Conservation (phyloP, 1,140 invertebrate genomes). For the Lineus longissimus region DNA sequence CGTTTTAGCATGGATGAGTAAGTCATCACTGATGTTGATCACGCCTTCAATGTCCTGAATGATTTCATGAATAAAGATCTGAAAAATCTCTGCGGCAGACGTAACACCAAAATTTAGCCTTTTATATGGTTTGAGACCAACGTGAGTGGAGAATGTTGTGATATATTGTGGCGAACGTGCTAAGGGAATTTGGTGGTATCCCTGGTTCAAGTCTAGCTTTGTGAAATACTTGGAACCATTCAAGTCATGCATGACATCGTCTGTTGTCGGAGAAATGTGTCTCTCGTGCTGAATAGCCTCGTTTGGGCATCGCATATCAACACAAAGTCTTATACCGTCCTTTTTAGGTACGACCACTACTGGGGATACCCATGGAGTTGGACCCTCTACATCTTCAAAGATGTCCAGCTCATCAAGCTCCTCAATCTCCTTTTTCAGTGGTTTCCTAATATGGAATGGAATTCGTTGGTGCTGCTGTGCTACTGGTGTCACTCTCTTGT, state of each 20-base stretch:
- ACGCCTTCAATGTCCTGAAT: not conserved
- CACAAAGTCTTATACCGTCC: constrained; percentile 21
- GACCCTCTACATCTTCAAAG: constrained; percentile 29
- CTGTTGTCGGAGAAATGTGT: constrained; percentile 22
- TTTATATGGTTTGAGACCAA: constrained; percentile 7
- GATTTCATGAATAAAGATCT: not conserved
- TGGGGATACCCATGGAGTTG: constrained; percentile 34
- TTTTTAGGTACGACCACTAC: constrained; percentile 29
- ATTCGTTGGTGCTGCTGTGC: constrained; percentile 14
- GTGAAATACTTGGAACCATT: constrained; percentile 19
- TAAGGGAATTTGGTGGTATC: constrained; percentile 25
- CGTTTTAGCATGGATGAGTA: not conserved
- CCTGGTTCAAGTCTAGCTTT: constrained; percentile 24
- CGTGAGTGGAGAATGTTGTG: constrained; percentile 17
- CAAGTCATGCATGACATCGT: constrained; percentile 25
- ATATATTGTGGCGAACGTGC: constrained; percentile 12
- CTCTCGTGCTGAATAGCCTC: constrained; percentile 19
- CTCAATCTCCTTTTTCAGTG: constrained; percentile 15
- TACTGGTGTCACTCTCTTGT: constrained; percentile 14
- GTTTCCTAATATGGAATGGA: constrained; percentile 18
- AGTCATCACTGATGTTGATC: not conserved
- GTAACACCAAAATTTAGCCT: constrained; percentile 13
- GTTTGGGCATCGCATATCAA: constrained; percentile 27
- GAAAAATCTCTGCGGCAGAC: constrained; percentile 13
- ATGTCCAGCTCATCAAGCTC: constrained; percentile 21